phyloP scores from a whole-genome alignment of 2,113 vertebrate genomes.

The Anhinga rufa region DNA sequence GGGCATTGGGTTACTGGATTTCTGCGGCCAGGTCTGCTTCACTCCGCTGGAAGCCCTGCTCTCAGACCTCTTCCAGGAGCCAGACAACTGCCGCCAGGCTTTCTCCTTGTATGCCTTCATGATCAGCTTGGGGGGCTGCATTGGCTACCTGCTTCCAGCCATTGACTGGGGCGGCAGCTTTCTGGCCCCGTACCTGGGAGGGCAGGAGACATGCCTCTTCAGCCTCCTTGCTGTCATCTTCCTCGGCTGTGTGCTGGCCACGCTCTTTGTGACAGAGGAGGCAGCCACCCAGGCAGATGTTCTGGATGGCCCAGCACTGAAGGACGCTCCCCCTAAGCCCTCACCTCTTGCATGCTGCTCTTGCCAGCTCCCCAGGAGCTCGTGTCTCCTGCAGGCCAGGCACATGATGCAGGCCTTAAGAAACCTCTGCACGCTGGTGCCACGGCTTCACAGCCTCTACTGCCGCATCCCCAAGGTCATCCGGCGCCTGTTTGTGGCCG shows the following conservation, averaged over 20 bases:
- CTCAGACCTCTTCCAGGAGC: conserved; percentile 83
- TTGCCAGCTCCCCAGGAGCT: not conserved
- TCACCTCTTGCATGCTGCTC: not conserved
- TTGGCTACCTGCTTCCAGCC: conserved; percentile 83
- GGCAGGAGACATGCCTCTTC: conserved; percentile 84
- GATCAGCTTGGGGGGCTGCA: conserved; percentile 85
- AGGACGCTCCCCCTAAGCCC: not conserved
- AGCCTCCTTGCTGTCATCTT: conserved; percentile 78
- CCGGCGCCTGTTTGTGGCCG: conserved; percentile 78
- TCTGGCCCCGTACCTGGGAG: conserved; percentile 75
- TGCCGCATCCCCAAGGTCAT: conserved; percentile 75
- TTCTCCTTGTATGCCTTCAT: conserved; percentile 85
- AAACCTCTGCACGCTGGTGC: conserved; percentile 62
- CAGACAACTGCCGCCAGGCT: conserved; percentile 77
- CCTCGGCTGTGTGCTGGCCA: conserved; percentile 75
- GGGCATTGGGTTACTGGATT: conserved; percentile 80
- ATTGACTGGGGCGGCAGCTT: conserved; percentile 79
- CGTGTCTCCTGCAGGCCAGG: not conserved
- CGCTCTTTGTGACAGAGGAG: conserved; percentile 77
- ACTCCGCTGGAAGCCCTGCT: conserved; percentile 84
- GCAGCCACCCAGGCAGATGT: not conserved
- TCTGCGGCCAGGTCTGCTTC: conserved; percentile 88
- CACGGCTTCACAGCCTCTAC: conserved; percentile 69
- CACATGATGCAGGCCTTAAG: not conserved
- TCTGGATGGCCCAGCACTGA: not conserved